phyloP scores from a whole-genome alignment of 2,797 vertebrate species.

The Coilia nasus region DNA sequence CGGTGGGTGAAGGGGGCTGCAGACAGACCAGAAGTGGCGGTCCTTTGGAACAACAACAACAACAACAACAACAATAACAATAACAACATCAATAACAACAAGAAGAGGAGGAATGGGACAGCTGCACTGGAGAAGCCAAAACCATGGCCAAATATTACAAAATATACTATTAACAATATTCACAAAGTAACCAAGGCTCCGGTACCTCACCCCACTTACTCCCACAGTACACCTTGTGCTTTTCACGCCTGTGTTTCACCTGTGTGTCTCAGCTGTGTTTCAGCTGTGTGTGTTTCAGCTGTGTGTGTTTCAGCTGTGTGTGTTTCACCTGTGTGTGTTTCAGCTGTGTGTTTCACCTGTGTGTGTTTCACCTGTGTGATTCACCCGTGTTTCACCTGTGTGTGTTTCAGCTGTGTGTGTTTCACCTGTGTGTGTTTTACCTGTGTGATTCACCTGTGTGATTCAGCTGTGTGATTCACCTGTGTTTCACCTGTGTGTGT shows the following conservation, averaged over 20 bases:
- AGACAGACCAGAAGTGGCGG: background rate
- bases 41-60: constrained; percentile 56
- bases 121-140: constrained; percentile 81
- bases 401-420: too few species aligned
- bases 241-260: constrained; percentile 37
- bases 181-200: constrained; percentile 73
- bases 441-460: too few species aligned
- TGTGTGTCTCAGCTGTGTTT: background rate
- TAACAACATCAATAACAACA: constrained; percentile 74
- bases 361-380: too few species aligned
- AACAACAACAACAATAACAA: constrained; percentile 66
- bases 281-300: too few species aligned
- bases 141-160: constrained; percentile 82
- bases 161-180: constrained; percentile 85
- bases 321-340: too few species aligned
- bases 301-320: too few species aligned
- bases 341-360: too few species aligned
- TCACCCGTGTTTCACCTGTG: too few species aligned
- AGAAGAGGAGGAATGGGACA: constrained; percentile 65
- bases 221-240: constrained; percentile 75
- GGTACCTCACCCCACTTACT: constrained; percentile 14
- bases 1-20: too few species aligned
- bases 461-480: too few species aligned
- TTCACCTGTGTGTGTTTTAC: too few species aligned
- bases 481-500: too few species aligned